These are phyloP conservation scores for Uria lomvia DNA, from an alignment of 2,113 vertebrate species.

Conservation along the genomic window DNA sequence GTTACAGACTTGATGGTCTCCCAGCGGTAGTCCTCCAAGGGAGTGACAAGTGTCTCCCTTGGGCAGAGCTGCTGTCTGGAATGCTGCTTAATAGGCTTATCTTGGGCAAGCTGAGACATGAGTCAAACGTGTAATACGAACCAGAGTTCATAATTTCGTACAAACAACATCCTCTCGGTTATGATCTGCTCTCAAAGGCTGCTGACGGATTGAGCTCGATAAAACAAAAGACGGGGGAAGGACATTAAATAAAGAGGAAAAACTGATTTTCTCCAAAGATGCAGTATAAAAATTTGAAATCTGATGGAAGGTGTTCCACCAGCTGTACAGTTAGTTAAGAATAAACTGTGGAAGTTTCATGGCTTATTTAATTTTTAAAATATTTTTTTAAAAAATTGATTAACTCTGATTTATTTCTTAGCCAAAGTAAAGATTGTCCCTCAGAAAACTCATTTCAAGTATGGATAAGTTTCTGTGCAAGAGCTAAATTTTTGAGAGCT, in stretches of 20 bases:
- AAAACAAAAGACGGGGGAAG: background rate
- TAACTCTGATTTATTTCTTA: background rate
- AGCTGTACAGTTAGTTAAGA: background rate
- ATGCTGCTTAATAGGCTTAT: constrained; percentile 50
- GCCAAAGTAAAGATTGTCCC: background rate
- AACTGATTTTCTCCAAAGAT: background rate
- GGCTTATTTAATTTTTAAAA: background rate
- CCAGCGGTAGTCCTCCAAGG: background rate
- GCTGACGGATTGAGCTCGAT: background rate
- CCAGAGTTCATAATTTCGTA: background rate
- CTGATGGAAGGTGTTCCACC: background rate
- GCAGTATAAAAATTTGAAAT: background rate
- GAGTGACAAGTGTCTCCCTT: background rate
- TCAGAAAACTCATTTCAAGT: background rate
- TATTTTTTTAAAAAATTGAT: background rate
- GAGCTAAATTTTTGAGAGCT: background rate
- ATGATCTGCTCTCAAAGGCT: background rate
- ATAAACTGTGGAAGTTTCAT: background rate
- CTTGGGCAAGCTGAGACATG: constrained; percentile 52
- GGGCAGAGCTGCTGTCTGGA: constrained; percentile 45
- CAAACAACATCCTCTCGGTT: background rate
- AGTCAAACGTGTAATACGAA: background rate
- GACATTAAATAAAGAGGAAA: background rate
- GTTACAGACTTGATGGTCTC: background rate
- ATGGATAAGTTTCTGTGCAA: background rate